Evolutionary conservation across 2,113 vertebrate species (phyloP), one percentile per base, ranked within the genome.

Genomic region (Neotragus moschatus): DNA sequence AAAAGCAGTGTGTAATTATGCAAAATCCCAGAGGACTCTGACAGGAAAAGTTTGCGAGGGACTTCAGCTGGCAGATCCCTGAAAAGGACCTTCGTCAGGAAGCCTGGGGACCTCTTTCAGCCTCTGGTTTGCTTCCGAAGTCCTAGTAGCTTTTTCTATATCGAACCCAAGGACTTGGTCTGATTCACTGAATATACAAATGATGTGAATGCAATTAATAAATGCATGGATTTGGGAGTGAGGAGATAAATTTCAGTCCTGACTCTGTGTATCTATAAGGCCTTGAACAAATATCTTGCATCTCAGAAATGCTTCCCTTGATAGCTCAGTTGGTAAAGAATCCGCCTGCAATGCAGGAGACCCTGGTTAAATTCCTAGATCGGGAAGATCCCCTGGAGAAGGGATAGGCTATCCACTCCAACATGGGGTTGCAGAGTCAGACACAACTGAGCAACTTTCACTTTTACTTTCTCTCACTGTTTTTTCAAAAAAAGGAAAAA

Each of bases 1-100:
- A 88, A 79, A 95, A 9, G 19, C 87, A 87, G 23, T 94, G 14
- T 47, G 84, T 94, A 97, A 97, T 98, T 97, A 94, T 94, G 97
- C 93, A 81, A 92, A 98, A 56, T 98, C 97, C 70, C 60, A 73
- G n/a, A 26, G 82, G 61, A 94, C n/a, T 95, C 39, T 53, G 66
- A 73, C 61, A 77, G 55, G 39, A n/a, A n/a, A 58, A 14, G 26
- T 96, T 97, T 94, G n/a, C 30, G 30, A 53, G 61, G 51, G 7
- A 91, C 26, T 39, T 92, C 88, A 70, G 19, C 77, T 55, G 53
- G 60, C 39, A 86, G 36, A 55, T 84, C 61, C 88, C 73, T 77
- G 81, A 55, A 88, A 96, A 94, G 55, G 23, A 81, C 36, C 19
- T 56, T 94, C 60, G 19, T 61, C 36, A 39, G 36, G 19, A 43